Evolutionary conservation across 2,888 invertebrate species (phyloP).

Genomic region (Heliconius aoede): DNA sequence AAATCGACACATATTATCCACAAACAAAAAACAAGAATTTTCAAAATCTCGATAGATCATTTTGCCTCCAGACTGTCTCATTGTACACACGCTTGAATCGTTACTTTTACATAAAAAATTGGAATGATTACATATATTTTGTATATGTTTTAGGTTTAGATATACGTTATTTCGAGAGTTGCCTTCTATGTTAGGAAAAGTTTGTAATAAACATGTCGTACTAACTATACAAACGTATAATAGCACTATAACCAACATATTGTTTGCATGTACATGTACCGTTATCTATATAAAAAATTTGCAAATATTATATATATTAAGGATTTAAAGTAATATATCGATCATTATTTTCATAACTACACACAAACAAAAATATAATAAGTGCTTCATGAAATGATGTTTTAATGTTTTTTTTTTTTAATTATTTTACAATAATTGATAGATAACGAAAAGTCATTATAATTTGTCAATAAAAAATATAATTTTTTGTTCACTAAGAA

Average conservation of each 20-base stretch:
- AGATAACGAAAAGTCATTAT: not conserved
- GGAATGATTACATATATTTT: constrained; percentile 53
- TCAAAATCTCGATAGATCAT: constrained; percentile 57
- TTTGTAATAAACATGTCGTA: not conserved
- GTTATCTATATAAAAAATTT: too few relatives aligned
- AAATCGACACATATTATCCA: constrained; percentile 66
- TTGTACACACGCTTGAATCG: constrained; percentile 55
- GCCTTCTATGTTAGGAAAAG: constrained; percentile 2
- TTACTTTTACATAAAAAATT: constrained; percentile 54
- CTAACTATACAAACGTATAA: not conserved
- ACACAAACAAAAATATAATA: too few relatives aligned
- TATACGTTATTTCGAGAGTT: constrained; percentile 45
- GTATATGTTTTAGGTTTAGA: constrained; percentile 53
- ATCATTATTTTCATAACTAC: too few relatives aligned
- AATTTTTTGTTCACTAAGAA: not conserved
- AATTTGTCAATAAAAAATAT: not conserved
- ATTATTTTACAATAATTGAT: not conserved
- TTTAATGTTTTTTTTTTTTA: not conserved
- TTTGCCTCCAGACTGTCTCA: constrained; percentile 47
- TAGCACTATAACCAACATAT: not conserved
- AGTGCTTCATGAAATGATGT: not conserved
- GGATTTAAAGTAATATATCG: too few relatives aligned
- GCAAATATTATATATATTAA: too few relatives aligned
- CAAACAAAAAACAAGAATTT: constrained; percentile 64
- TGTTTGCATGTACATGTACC: too few relatives aligned